Percentiles rank a stretch among this genome's conserved stretches.
Evolutionary conservation across 2,113 vertebrate species (phyloP).

Genomic region (Misgurnus anguillicaudatus): DNA sequence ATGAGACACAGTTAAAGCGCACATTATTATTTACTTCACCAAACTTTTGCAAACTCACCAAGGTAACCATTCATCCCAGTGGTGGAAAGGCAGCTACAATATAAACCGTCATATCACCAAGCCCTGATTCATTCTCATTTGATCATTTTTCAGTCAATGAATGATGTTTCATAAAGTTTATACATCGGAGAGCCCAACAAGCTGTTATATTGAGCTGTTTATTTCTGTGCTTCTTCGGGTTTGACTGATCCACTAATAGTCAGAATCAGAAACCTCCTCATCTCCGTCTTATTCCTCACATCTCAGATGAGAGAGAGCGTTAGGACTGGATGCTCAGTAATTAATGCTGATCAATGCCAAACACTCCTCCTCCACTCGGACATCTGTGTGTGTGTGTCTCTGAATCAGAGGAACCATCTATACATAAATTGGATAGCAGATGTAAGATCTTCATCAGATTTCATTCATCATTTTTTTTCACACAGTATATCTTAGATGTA

Average conservation of each 20-base stretch:
- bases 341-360: neutral
- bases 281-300: neutral
- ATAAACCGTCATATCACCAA: neutral
- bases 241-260: slow-evolving; percentile 13
- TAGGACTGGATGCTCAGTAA: slow-evolving; percentile 20
- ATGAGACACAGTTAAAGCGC: neutral
- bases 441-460: no score
- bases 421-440: no score
- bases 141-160: slow-evolving; percentile 2
- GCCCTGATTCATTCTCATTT: neutral
- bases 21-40: no score
- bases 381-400: neutral
- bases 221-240: slow-evolving; percentile 17
- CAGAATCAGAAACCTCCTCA: neutral
- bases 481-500: no score
- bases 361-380: neutral
- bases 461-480: no score
- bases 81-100: no score
- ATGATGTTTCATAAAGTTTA: slow-evolving; percentile 6
- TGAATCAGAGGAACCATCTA: neutral
- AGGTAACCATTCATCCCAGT: no score
- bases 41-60: neutral
- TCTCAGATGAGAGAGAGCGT: slow-evolving; percentile 1
- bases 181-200: neutral
- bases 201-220: slow-evolving; percentile 4